Evolutionary conservation across 2,113 vertebrate genomes (phyloP).

Genomic region (Triplophysa siluroides): DNA sequence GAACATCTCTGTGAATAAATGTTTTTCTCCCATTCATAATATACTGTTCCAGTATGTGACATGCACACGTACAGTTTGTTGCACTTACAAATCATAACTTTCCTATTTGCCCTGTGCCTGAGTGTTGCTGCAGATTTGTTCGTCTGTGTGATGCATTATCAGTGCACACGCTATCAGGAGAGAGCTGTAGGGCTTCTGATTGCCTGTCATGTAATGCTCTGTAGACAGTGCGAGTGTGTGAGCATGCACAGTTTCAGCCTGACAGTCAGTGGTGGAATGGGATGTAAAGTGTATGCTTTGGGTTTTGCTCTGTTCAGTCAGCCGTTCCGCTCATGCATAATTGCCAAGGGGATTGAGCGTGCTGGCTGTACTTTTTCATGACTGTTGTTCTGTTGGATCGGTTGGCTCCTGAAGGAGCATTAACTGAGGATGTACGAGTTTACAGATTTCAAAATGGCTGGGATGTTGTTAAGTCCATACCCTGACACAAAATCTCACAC

Average conservation of each 20-base stretch:
- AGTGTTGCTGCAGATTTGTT: conserved; percentile 33
- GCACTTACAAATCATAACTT: not conserved
- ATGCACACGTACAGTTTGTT: not conserved
- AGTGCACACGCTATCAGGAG: conserved; percentile 22
- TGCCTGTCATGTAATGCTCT: conserved; percentile 42
- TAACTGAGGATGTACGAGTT: conserved; percentile 19
- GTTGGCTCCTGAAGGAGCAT: conserved; percentile 11
- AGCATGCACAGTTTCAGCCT: conserved; percentile 15
- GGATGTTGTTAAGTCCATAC: conserved; percentile 23
- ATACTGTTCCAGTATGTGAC: not conserved
- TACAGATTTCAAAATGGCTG: conserved; percentile 17
- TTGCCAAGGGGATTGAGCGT: conserved; percentile 19
- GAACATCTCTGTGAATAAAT: not conserved
- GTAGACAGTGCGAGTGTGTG: conserved; percentile 2
- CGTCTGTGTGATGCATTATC: conserved; percentile 20
- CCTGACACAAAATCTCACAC: conserved; percentile 26
- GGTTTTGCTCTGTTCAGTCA: conserved; percentile 40
- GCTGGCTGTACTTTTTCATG: conserved; percentile 28
- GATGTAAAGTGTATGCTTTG: conserved; percentile 45
- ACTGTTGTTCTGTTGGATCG: conserved; percentile 24
- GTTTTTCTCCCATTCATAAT: not conserved
- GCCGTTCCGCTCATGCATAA: conserved; percentile 44
- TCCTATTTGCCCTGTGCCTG: not conserved
- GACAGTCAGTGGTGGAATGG: conserved; percentile 19
- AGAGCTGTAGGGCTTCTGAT: conserved; percentile 31